Percentiles rank a stretch among this genome's conserved stretches.
phyloP scores from a whole-genome alignment of 1,140 invertebrate species.

The Saccostrea cuccullata region DNA sequence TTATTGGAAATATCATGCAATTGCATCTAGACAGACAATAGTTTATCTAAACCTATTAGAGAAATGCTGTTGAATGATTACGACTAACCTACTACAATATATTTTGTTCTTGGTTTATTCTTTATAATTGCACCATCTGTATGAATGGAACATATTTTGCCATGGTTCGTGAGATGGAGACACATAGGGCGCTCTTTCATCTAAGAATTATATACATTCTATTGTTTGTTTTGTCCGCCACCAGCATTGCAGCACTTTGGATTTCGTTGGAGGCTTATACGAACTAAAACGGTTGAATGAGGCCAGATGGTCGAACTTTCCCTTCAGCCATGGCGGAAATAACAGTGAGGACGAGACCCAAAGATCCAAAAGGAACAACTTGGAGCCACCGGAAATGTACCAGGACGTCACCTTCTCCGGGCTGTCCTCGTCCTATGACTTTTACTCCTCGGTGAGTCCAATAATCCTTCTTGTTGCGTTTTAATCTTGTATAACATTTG shows the following conservation, averaged over 20 bases:
- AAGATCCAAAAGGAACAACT: neutral
- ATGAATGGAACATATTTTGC: too few relatives aligned
- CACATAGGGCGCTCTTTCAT: too few relatives aligned
- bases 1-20: conserved; percentile 5
- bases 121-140: too few relatives aligned
- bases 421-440: too few relatives aligned
- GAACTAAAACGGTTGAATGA: too few relatives aligned
- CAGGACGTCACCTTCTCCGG: neutral
- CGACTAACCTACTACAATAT: neutral
- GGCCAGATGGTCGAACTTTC: neutral
- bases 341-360: conserved; percentile 4
- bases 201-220: too few relatives aligned
- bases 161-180: too few relatives aligned
- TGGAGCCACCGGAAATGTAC: neutral
- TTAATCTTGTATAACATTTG: too few relatives aligned
- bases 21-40: conserved; percentile 18
- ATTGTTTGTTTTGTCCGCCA: too few relatives aligned
- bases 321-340: neutral
- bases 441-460: neutral
- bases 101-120: neutral
- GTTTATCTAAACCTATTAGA: conserved; percentile 27
- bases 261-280: too few relatives aligned
- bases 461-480: neutral
- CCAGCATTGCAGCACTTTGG: too few relatives aligned
- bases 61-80: conserved; percentile 3